Conservation (phyloP, 2,113 vertebrate genomes). For the Megaleporinus macrocephalus region DNA sequence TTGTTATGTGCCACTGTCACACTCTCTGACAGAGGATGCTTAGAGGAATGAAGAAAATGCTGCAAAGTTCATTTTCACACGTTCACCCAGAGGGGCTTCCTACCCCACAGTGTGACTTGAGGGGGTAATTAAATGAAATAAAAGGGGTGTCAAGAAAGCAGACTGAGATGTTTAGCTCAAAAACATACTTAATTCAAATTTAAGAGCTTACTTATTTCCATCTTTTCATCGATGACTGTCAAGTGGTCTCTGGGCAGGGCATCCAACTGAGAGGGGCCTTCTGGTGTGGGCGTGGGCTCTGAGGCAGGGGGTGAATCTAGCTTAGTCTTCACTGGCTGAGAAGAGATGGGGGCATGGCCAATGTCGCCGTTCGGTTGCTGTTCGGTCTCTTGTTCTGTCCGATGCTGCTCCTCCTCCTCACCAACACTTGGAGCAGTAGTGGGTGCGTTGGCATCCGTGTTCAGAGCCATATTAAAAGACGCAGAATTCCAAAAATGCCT, state of each 20-base stretch:
- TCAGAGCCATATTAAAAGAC: slow-evolving; percentile 54
- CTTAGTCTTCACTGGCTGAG: slow-evolving; percentile 56
- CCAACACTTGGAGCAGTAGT: slow-evolving; percentile 62
- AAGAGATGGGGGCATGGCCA: slow-evolving; percentile 41
- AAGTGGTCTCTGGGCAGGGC: slow-evolving; percentile 62
- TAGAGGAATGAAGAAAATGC: slow-evolving; percentile 7
- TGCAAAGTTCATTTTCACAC: not conserved
- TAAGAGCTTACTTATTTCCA: slow-evolving; percentile 68
- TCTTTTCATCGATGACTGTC: slow-evolving; percentile 62
- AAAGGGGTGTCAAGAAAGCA: not conserved
- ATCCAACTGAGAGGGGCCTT: slow-evolving; percentile 33
- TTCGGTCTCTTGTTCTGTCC: slow-evolving; percentile 48
- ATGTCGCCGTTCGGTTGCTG: slow-evolving; percentile 45
- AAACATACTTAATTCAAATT: not conserved
- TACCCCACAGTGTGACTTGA: not conserved
- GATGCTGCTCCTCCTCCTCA: slow-evolving; percentile 60
- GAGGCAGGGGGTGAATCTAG: slow-evolving; percentile 22
- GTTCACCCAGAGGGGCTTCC: not conserved
- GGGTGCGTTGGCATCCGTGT: slow-evolving; percentile 44
- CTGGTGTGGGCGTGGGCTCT: slow-evolving; percentile 11
- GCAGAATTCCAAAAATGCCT: not conserved
- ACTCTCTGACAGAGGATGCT: slow-evolving; percentile 2
- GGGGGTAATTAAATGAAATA: not conserved
- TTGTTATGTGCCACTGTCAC: slow-evolving; percentile 1
- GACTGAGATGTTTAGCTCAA: not conserved